Evolutionary conservation across 64 coral and sea anemone species (phyloP), one percentile per base, ranked within the genome.

Genomic region (Pachyseris speciosa): DNA sequence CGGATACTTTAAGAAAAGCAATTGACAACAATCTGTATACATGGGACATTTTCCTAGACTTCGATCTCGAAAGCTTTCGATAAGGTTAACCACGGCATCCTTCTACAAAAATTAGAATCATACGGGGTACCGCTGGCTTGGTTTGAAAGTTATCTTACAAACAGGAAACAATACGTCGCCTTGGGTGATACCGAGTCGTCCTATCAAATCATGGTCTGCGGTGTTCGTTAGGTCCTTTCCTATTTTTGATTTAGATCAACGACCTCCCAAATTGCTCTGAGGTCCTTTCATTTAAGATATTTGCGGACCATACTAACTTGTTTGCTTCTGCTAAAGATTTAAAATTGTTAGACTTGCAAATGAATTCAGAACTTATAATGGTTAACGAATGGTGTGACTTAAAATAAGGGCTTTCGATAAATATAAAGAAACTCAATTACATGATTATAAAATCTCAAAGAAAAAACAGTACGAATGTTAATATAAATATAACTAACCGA

Each of bases 271-370:
- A 83, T 27, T 83, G 9, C n/a, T 83, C 79, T 53, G 19, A 59
- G 3, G 33, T 27, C 37, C 17, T 83, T 28, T 64, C 48, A 55
- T 59, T 83, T 83, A 83, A 28, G 28, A 57, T 83, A 64, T 83
- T 83, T 53, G 79, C 79, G 16, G 79, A 83, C 58, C 44, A 83
- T 32, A 83, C 49, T 8, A 83, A 83, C 37, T 32, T 83, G 10
- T 83, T 83, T 51, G 26, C 37, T 63, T 63, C 53, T 29, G 44
- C 26, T 39, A 55, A 63, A n/a, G 37, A 24, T 59, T 39, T 37
- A 13, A 55, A 53, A 19, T 26, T 32, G 16, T 20, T 59, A 19
- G 48, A 83, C n/a, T 27, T 28, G 37, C 19, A n/a, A 22, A 33
- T 83, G 26, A 25, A 59, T 59, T 20, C 12, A 32, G 79, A 83